These are phyloP conservation scores for Cephus pygmeus DNA, from an alignment of 2,888 invertebrate genomes.

Conservation along the genomic window DNA sequence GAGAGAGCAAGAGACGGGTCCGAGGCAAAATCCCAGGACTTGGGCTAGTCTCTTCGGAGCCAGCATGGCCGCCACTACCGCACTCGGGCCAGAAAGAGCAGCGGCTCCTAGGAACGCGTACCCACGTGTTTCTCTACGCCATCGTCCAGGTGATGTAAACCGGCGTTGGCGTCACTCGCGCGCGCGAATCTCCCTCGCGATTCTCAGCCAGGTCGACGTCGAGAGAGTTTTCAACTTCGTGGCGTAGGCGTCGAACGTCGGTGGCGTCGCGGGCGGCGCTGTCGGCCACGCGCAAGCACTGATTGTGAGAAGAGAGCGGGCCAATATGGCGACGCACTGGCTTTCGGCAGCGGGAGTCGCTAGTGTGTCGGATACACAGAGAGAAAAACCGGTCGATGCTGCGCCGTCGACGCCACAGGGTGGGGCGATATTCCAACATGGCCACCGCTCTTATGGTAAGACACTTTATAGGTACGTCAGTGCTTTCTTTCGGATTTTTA, in stretches of 20 bases:
- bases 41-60: slow-evolving; percentile 28
- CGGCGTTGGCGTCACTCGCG: slow-evolving; percentile 16
- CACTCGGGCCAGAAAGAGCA: slow-evolving; percentile 24
- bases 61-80: slow-evolving; percentile 33
- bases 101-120: slow-evolving; percentile 6
- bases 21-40: slow-evolving; percentile 21
- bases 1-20: slow-evolving; percentile 7
- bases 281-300: slow-evolving; percentile 41
- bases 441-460: slow-evolving; percentile 40
- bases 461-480: not conserved
- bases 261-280: slow-evolving; percentile 29
- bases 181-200: slow-evolving; percentile 1
- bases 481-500: not conserved
- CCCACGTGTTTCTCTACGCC: slow-evolving; percentile 2
- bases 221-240: not conserved
- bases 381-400: slow-evolving; percentile 53
- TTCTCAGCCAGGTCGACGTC: slow-evolving; percentile 3
- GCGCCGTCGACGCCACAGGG: slow-evolving; percentile 26
- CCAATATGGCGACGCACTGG: slow-evolving; percentile 48
- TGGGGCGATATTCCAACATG: slow-evolving; percentile 36
- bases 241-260: slow-evolving; percentile 11
- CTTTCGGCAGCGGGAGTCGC: slow-evolving; percentile 1
- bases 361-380: slow-evolving; percentile 2
- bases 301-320: slow-evolving; percentile 28
- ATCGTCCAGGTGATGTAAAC: not conserved